phyloP scores from a whole-genome alignment of 2,797 vertebrate species.

The Linurgus olivaceus region DNA sequence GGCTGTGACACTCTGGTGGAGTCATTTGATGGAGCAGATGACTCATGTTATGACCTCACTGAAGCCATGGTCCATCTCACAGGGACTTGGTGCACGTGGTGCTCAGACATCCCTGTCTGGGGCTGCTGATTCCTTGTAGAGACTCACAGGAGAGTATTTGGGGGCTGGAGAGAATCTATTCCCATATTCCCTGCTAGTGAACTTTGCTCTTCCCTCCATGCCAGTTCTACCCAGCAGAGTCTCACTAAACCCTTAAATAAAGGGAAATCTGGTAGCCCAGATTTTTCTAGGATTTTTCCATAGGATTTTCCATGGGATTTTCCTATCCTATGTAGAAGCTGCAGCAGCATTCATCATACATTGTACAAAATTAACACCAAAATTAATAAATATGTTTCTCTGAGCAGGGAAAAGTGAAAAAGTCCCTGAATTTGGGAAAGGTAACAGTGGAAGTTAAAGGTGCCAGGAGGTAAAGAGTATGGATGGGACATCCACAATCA shows the following conservation, averaged over 20 bases:
- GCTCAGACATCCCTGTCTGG: neutral
- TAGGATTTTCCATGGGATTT: neutral
- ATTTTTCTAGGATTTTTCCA: neutral
- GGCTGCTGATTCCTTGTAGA: neutral
- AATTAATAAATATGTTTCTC: neutral
- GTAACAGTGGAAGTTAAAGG: neutral
- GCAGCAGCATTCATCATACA: neutral
- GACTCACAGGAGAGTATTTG: neutral
- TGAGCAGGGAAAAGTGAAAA: neutral
- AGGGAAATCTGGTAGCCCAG: neutral
- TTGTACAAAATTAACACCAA: neutral
- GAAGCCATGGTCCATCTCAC: neutral
- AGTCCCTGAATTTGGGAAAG: neutral
- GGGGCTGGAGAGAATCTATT: neutral
- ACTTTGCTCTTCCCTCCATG: fast-evolving
- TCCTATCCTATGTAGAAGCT: neutral
- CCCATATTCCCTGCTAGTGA: neutral
- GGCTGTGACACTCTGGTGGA: neutral
- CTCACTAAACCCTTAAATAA: neutral
- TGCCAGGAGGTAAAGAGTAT: neutral
- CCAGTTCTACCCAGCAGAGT: neutral
- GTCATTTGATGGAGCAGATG: neutral
- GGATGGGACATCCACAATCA: neutral
- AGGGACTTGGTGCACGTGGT: neutral
- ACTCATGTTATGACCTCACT: neutral